Percentiles rank a stretch among this genome's conserved stretches.
These are phyloP conservation scores for Pseudococcus viburni DNA, from an alignment of 2,888 invertebrate genomes.

Conservation along the genomic window DNA sequence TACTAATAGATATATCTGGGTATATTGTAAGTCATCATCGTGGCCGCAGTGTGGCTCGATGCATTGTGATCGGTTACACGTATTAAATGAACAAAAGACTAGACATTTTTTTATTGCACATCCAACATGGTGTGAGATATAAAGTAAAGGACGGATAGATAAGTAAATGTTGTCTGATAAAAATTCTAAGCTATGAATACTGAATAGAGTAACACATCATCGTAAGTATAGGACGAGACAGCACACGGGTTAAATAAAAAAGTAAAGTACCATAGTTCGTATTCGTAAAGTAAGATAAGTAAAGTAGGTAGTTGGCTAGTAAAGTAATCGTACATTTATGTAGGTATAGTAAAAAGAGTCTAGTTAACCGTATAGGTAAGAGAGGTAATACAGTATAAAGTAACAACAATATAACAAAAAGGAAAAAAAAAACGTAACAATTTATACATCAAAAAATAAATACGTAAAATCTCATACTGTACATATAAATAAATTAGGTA, in stretches of 20 bases:
- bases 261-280: constrained; percentile 10
- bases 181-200: neutral
- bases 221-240: neutral
- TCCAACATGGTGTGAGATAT: neutral
- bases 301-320: constrained; percentile 5
- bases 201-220: neutral
- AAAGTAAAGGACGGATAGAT: neutral
- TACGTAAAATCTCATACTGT: constrained; percentile 41
- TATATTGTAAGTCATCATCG: neutral
- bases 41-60: neutral
- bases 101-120: constrained; percentile 39
- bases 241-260: neutral
- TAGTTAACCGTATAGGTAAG: neutral
- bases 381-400: constrained; percentile 10
- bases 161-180: neutral
- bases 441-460: constrained; percentile 48
- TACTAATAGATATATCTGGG: no score
- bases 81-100: constrained; percentile 51
- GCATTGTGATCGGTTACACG: constrained; percentile 18
- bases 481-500: constrained; percentile 30
- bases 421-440: constrained; percentile 28
- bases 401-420: neutral
- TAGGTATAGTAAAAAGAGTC: neutral
- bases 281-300: neutral
- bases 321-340: neutral